Evolutionary conservation across 2,113 vertebrate species (phyloP).

Genomic region (Thunnus maccoyii): DNA sequence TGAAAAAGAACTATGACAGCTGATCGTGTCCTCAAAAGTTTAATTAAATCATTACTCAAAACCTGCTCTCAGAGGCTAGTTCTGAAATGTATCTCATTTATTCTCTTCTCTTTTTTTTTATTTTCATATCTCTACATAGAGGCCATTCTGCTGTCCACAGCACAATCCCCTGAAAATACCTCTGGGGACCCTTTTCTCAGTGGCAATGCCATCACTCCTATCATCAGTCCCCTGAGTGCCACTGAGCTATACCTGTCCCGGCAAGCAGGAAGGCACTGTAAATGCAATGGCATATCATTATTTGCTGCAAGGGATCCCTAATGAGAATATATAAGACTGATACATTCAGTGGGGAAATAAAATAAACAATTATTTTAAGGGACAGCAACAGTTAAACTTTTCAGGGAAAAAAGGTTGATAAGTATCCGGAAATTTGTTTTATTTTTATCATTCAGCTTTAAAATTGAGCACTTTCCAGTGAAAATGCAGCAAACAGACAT

Average conservation of each 20-base stretch:
- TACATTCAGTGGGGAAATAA: constrained; percentile 16
- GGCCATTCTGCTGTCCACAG: constrained; percentile 73
- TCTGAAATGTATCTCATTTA: constrained; percentile 51
- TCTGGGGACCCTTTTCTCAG: constrained; percentile 60
- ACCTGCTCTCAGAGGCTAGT: background rate
- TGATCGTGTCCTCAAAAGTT: background rate
- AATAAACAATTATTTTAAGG: constrained; percentile 2
- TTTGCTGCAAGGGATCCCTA: constrained; percentile 26
- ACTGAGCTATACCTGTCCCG: constrained; percentile 58
- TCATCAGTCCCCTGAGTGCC: constrained; percentile 63
- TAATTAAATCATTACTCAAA: constrained; percentile 12
- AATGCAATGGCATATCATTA: constrained; percentile 38
- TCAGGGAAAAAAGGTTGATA: background rate
- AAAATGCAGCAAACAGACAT: background rate
- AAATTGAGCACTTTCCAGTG: constrained; percentile 3
- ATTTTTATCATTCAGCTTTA: constrained; percentile 2
- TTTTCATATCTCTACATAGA: constrained; percentile 42
- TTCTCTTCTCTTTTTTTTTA: constrained; percentile 18
- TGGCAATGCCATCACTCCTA: constrained; percentile 60
- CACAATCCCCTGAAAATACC: constrained; percentile 67
- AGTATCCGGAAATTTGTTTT: background rate
- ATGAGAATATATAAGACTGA: constrained; percentile 24
- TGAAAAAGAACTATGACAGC: background rate
- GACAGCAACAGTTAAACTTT: background rate
- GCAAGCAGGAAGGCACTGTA: constrained; percentile 34